Percentiles rank a stretch among this genome's conserved stretches.
Conservation (phyloP, 2,113 vertebrate genomes). For the Trichomycterus rosablanca region DNA sequence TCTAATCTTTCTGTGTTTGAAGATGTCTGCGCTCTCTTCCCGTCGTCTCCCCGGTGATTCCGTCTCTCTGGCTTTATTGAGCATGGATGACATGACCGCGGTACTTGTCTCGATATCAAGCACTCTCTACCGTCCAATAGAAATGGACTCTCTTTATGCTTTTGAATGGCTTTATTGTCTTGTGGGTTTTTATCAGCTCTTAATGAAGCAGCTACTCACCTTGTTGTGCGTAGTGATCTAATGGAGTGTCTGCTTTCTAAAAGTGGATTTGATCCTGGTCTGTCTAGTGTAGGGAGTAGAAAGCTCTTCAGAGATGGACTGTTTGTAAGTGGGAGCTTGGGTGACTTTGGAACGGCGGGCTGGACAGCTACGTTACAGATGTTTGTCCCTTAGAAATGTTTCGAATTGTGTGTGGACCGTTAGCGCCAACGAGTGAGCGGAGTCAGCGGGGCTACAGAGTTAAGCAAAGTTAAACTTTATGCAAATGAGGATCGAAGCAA, state of each 20-base stretch:
- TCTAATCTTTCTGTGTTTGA: not conserved
- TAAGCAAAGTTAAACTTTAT: no score
- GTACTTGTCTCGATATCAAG: slow-evolving; percentile 27
- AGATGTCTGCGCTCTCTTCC: slow-evolving; percentile 6
- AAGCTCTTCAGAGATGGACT: slow-evolving; percentile 5
- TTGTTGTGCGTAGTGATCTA: slow-evolving; percentile 22
- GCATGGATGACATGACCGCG: slow-evolving; percentile 21
- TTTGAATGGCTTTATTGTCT: slow-evolving; percentile 33
- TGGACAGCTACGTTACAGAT: no score
- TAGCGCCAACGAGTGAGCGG: no score
- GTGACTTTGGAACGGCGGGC: no score
- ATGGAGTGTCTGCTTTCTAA: slow-evolving; percentile 22
- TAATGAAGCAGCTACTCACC: slow-evolving; percentile 14
- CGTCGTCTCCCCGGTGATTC: slow-evolving; percentile 5
- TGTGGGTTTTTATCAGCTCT: slow-evolving; percentile 27
- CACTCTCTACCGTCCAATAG: slow-evolving; percentile 5
- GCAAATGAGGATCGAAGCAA: no score
- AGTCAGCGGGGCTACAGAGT: no score
- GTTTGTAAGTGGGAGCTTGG: slow-evolving; percentile 4
- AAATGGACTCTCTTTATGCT: slow-evolving; percentile 14
- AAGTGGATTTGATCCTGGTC: slow-evolving; percentile 25
- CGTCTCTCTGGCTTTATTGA: slow-evolving; percentile 27
- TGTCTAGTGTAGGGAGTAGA: slow-evolving; percentile 9
- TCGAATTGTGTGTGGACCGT: no score
- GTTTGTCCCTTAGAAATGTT: no score